Evolutionary conservation across 2,113 vertebrate genomes (phyloP).

Genomic region (Tragelaphus imberbis): DNA sequence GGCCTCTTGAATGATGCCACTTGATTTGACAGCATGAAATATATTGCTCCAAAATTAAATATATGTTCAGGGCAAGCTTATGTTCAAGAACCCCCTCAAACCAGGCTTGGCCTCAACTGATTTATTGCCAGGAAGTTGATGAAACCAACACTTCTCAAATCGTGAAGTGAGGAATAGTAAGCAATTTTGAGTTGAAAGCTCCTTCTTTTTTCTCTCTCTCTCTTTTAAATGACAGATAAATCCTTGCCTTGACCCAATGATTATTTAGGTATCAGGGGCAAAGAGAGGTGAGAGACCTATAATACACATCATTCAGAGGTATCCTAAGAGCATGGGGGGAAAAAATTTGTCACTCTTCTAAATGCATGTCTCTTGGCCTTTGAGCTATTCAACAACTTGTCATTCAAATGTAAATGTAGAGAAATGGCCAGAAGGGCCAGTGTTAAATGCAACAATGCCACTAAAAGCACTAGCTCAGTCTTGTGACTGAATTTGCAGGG

Average conservation of each 20-base stretch:
- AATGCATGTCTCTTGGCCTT: neutral
- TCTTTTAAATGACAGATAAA: neutral
- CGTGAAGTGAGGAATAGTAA: neutral
- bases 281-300: constrained; percentile 11
- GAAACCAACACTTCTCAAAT: constrained; percentile 16
- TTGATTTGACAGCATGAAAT: constrained; percentile 42
- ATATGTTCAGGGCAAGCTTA: constrained; percentile 2
- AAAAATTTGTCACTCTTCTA: constrained; percentile 10
- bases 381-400: constrained; percentile 33
- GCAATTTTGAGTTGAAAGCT: neutral
- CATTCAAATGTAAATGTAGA: constrained; percentile 48
- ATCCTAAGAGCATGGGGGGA: neutral
- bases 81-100: neutral
- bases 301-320: constrained; percentile 26
- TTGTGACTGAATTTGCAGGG: neutral
- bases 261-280: neutral
- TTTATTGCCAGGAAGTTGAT: neutral
- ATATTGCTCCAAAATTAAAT: constrained; percentile 36
- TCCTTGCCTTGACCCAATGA: constrained; percentile 3
- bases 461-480: neutral
- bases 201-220: neutral
- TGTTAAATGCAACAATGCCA: neutral
- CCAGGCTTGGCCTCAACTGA: neutral
- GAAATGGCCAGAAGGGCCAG: constrained; percentile 13
- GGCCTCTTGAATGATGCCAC: constrained; percentile 7